Conservation (phyloP, 2,113 vertebrate species). For the Bambusicola thoracicus region DNA sequence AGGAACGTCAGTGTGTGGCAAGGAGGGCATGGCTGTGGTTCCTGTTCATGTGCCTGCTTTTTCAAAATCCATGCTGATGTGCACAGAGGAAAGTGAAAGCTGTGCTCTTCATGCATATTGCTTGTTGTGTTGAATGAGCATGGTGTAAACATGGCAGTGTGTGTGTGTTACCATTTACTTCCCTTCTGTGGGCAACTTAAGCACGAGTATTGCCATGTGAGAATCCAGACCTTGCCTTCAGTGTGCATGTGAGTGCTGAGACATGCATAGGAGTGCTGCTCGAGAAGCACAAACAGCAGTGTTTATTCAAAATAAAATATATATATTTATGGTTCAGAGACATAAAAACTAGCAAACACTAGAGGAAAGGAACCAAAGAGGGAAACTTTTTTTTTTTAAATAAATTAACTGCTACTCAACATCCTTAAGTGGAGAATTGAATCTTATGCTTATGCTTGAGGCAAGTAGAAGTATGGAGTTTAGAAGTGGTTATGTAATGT, state of each 20-base stretch:
- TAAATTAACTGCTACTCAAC: too few species aligned
- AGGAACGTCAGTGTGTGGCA: rapidly evolving
- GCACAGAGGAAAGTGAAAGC: not conserved
- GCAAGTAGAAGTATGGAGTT: rapidly evolving
- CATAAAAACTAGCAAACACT: not conserved
- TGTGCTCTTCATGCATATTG: not conserved
- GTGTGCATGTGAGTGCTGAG: not conserved
- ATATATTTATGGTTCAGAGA: not conserved
- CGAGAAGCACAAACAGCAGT: not conserved
- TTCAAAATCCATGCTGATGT: not conserved
- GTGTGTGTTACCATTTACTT: not conserved
- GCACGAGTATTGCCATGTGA: not conserved
- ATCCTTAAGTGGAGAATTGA: not conserved
- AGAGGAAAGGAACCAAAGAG: not conserved
- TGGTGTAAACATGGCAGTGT: not conserved
- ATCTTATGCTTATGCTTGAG: not conserved
- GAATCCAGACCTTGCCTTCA: not conserved
- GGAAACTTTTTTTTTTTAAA: not conserved
- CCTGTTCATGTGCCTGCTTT: rapidly evolving
- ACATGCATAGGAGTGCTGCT: rapidly evolving
- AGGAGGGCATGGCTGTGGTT: rapidly evolving
- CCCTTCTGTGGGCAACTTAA: not conserved
- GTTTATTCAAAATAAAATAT: not conserved
- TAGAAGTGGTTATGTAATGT: not conserved
- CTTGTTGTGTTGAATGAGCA: not conserved